phyloP scores from a whole-genome alignment of 2,888 invertebrate genomes.

The Xylophagus ater region DNA sequence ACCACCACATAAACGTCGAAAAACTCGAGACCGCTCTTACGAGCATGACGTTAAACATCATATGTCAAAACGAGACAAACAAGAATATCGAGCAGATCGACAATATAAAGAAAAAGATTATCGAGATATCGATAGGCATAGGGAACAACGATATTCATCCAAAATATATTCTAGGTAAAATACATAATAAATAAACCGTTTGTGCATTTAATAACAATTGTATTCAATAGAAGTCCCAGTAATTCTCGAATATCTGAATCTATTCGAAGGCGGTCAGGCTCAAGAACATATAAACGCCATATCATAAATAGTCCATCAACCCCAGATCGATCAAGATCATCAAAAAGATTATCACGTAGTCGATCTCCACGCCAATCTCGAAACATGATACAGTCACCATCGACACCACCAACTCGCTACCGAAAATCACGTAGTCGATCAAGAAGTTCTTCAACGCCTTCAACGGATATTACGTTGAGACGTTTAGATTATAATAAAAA shows the following conservation, averaged over 20 bases:
- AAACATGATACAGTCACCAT: constrained; percentile 22
- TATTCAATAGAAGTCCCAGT: constrained; percentile 30
- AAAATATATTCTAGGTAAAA: constrained; percentile 28
- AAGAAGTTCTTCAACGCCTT: constrained; percentile 35
- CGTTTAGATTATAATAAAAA: constrained; percentile 62
- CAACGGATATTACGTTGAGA: constrained; percentile 33
- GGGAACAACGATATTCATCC: constrained; percentile 28
- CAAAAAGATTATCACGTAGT: constrained; percentile 33
- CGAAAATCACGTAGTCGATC: constrained; percentile 36
- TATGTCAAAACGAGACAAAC: constrained; percentile 19
- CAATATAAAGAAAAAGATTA: constrained; percentile 15
- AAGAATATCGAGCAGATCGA: background rate
- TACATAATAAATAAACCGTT: background rate
- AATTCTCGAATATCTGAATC: constrained; percentile 18
- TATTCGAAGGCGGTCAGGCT: constrained; percentile 27
- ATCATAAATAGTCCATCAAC: constrained; percentile 31
- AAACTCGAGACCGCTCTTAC: constrained; percentile 23
- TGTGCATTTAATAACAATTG: background rate
- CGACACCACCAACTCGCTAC: constrained; percentile 26
- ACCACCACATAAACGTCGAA: constrained; percentile 34
- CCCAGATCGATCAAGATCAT: constrained; percentile 40
- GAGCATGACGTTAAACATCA: constrained; percentile 17
- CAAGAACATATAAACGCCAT: constrained; percentile 33
- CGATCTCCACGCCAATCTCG: constrained; percentile 30
- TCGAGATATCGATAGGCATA: constrained; percentile 30